These are phyloP conservation scores for Galaxea fascicularis DNA, from an alignment of 92 coral and sea anemone species.

Conservation along the genomic window DNA sequence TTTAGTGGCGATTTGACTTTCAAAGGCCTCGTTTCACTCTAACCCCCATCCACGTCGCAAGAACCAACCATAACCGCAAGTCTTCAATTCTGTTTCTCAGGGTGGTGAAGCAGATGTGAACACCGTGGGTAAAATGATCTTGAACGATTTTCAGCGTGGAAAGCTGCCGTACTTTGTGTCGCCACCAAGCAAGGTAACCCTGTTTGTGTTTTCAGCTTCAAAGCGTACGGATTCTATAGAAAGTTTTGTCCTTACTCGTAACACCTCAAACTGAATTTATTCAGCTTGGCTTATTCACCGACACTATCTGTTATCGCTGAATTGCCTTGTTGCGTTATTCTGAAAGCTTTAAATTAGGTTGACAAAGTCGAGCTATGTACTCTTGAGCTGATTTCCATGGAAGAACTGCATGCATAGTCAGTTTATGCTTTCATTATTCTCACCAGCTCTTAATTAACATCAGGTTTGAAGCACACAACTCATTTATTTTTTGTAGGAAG, in stretches of 20 bases:
- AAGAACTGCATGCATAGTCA: background rate
- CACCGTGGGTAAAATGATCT: slow-evolving; percentile 97
- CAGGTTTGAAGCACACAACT: background rate
- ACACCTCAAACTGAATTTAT: too few species aligned
- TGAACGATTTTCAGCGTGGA: slow-evolving; percentile 98
- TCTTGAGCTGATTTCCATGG: too few species aligned
- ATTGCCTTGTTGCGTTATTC: too few species aligned
- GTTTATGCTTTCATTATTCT: background rate
- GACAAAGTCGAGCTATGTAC: too few species aligned
- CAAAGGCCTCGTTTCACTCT: too few species aligned
- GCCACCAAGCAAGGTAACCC: slow-evolving; percentile 87
- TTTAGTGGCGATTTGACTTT: too few species aligned
- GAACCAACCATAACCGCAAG: background rate
- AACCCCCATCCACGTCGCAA: too few species aligned
- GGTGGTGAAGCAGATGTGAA: slow-evolving; percentile 97
- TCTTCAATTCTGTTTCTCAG: slow-evolving; percentile 47
- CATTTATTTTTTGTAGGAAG: slow-evolving; percentile 56
- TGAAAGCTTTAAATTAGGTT: too few species aligned
- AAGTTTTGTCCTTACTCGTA: too few species aligned
- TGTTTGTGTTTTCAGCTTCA: background rate
- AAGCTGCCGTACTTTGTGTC: slow-evolving; percentile 96
- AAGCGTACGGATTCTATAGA: background rate
- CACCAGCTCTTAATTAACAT: background rate
- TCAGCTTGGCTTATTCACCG: too few species aligned
- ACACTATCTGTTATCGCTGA: too few species aligned